Evolutionary conservation across 2,113 vertebrate genomes (phyloP), one percentile per base, ranked within the genome.

Genomic region (Chlorodrepanis virens): DNA sequence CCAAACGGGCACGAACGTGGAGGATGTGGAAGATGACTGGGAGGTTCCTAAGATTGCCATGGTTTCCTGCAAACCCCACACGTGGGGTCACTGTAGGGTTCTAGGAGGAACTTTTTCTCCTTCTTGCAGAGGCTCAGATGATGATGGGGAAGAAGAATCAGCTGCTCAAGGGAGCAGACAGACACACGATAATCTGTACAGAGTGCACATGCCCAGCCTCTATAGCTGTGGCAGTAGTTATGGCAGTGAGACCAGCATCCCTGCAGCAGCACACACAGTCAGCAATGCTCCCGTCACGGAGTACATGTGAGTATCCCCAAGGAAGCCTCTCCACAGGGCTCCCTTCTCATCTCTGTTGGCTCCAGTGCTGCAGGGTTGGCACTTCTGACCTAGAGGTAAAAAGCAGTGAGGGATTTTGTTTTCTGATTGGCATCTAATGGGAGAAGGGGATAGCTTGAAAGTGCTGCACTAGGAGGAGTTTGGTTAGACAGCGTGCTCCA

Each of bases 161-260:
- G 89, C 98, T 27, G 98, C 98, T 49, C 98, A 98, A 5, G 98
- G 99, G 57, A 99, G 98, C 1, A 97, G 99, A 81, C 99, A 98
- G 81, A 99, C 99, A 18, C 98, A 99, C 1, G 99, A 99, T 96
- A 99, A 99, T 97, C 98, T 99, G 93, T 99, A 99, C 98, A 98
- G 99, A 18, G 99, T 99, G 71, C 99, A 99, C 98, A 99, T 99
- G 99, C 99, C 99, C 77, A 99, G 99, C 90, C 96, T 99, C 68
- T 99, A 99, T 97, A 99, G 99, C 98, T 99, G 99, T 40, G 99
- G 99, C 14, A 99, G 99, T 98, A 99, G 99, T 98, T 99, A 99
- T 37, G 99, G 99, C 97, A 99, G 99, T 20, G 99, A 99, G 98
- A 98, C 98, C 96, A 99, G 99, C 98, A 99, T 99, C 91, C 99